These are phyloP conservation scores for Hirtodrosophila cameraria DNA, from an alignment of 2,888 invertebrate species.

Conservation along the genomic window DNA sequence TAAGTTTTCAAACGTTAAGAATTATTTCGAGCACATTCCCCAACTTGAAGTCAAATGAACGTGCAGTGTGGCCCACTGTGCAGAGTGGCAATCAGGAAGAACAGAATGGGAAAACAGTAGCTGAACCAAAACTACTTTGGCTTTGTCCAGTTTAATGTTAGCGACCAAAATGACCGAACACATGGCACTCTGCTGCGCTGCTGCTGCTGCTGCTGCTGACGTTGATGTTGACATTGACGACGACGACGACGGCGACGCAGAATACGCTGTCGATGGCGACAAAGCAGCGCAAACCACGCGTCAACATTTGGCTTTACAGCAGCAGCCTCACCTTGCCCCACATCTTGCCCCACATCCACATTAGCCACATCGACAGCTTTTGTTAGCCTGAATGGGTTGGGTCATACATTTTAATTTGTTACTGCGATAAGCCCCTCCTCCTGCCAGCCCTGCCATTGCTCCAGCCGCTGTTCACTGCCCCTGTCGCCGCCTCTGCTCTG, in stretches of 20 bases:
- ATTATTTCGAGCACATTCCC: too few relatives aligned
- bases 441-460: neutral
- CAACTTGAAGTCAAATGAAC: too few relatives aligned
- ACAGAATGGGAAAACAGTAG: neutral
- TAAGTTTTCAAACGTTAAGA: too few relatives aligned
- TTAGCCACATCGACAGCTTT: conserved; percentile 17
- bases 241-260: conserved; percentile 7
- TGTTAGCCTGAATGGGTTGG: conserved; percentile 38
- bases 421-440: conserved; percentile 43
- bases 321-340: conserved; percentile 59
- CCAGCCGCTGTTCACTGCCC: neutral
- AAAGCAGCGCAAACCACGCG: conserved; percentile 17
- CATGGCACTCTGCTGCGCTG: neutral
- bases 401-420: conserved; percentile 72
- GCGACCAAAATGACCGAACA: conserved; percentile 52
- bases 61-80: neutral
- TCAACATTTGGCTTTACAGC: conserved; percentile 28
- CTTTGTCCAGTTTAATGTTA: too few relatives aligned
- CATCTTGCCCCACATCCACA: conserved; percentile 16
- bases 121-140: conserved; percentile 46
- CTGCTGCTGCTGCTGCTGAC: neutral
- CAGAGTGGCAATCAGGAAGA: too few relatives aligned
- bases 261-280: conserved; percentile 11
- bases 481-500: neutral
- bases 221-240: conserved; percentile 7